Base-by-base conservation (phyloP, 2,797 vertebrate species). In the Sebastes matsubarae region DNA sequence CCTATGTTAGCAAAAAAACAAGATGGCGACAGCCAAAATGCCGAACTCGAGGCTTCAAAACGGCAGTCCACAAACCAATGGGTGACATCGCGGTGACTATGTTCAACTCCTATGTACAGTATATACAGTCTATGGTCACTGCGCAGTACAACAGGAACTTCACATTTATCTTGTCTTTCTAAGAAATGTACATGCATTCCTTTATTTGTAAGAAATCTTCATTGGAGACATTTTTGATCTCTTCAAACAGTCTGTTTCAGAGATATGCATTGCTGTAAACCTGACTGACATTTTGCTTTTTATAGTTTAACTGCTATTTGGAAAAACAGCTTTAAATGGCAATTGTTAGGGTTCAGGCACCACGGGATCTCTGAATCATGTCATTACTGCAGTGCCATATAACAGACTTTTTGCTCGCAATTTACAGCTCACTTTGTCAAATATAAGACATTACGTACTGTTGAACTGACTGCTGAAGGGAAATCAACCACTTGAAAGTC, bases 331-430 rank as follows among this genome's bases (percentile, higher is more conserved):
- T 24, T 70, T 3, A 74, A 59, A 30, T 55, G 58, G 32, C 34
- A 79, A 10, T 50, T 67, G 55, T 22, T 13, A 14, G 25, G 38
- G 32, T 14, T 75, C 50, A 29, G 25, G 55, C 63, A 75, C 59
- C 34, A 67, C 16, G 30, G 2, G 38, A 63, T 69, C 59, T 65
- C 22, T 81, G 54, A 84, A 60, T 71, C 60, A 68, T 70, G 64
- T 66, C 78, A 77, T 70, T 61, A 81, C 18, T 22, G 20, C 10
- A 55, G 42, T 71, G 42, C 54, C 10, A 27, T 59, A 54, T 52
- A 32, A 27, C 18, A 34, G 18, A 72, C 29, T 66, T 30, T 70
- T 4, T 55, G 25, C 18, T 34, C 1, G 4, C 50, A 42, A 29
- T 65, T 64, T 65, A 30, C 20, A 74, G 32, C 18, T 58, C 50